phyloP scores from a whole-genome alignment of 2,797 vertebrate genomes.

The Lacerta viridis region DNA sequence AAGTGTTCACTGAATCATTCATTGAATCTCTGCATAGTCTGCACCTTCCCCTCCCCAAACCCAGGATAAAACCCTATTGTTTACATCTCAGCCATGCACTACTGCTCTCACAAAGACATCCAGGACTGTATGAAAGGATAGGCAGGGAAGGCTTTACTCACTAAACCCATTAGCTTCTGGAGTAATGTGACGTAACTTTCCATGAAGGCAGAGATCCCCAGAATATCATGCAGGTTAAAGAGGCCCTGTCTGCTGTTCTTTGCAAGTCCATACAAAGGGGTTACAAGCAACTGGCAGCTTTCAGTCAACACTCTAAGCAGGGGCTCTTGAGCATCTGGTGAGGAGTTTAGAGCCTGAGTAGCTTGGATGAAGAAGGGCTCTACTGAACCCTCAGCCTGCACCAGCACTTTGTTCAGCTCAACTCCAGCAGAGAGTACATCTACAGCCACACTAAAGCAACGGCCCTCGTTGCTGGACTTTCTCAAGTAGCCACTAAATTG shows the following conservation, averaged over 20 bases:
- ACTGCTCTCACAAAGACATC: background rate
- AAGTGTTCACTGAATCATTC: background rate
- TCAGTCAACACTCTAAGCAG: slow-evolving; percentile 82
- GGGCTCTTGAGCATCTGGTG: slow-evolving; percentile 51
- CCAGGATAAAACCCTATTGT: background rate
- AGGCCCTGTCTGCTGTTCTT: slow-evolving; percentile 67
- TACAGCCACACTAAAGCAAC: slow-evolving; percentile 55
- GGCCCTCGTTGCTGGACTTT: accelerated
- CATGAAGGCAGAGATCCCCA: slow-evolving; percentile 82
- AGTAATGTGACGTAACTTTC: slow-evolving; percentile 81
- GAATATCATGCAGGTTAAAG: slow-evolving; percentile 38
- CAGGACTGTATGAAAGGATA: background rate
- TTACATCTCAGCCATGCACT: background rate
- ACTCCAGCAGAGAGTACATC: slow-evolving; percentile 79
- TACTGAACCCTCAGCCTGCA: background rate
- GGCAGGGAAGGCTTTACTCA: slow-evolving; percentile 67
- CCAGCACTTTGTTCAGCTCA: slow-evolving; percentile 68
- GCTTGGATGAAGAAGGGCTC: slow-evolving; percentile 76
- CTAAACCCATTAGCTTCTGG: slow-evolving; percentile 76
- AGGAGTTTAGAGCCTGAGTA: slow-evolving; percentile 73
- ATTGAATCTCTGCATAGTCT: background rate
- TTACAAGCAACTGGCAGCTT: slow-evolving; percentile 84
- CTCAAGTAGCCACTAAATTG: slow-evolving; percentile 60
- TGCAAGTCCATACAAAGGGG: slow-evolving; percentile 69
- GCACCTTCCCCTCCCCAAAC: background rate